Base-by-base conservation (phyloP, 2,888 invertebrate species). In the Machimus rusticus region DNA sequence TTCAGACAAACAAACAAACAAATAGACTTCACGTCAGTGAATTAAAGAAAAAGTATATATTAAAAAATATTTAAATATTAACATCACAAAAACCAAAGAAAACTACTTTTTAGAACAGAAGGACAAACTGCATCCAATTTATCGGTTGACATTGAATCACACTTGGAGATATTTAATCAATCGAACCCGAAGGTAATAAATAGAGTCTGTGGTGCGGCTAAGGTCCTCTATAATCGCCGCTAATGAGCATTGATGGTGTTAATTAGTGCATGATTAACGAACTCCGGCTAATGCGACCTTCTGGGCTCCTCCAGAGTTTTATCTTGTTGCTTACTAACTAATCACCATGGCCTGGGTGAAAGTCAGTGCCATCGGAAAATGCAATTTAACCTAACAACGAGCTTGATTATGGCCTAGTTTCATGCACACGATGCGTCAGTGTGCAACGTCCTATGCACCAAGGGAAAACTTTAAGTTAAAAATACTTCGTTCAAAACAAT, bases 191-290 rank as follows among this genome's bases (percentile, higher is more conserved):
- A 78, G 39, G 39, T 78, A n/a, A 39, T 43, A 34, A 34, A 5
- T 34, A 16, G 37, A 34, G 31, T 19, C 19, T 19, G 16, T 23
- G 37, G 9, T 23, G 39, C 37, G 14, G 23, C 14, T 16, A 78
- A 43, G 43, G 78, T 43, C 23, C 14, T 76, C 37, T 43, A 16
- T 46, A 77, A 39, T 31, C 19, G 19, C 43, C 34, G 34, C 1
- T 16, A 74, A 28, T 28, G 74, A 39, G 37, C n/a, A 43, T 14
- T 43, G 78, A 78, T 78, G 39, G 57, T 82, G 57, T 82, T 82
- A 82, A 82, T 82, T 82, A 31, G 57, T 82, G 82, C 82, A 82
- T 82, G 57, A 82, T 82, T 82, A 82, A 82, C 82, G 28, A 55
- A 23, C 37, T 19, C 12, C 6, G 9, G 57, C 37, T 57, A 82